Percentiles rank a stretch among this genome's conserved stretches.
Conservation (phyloP, 2,888 invertebrate species). For the Ceratothoa steindachneri region DNA sequence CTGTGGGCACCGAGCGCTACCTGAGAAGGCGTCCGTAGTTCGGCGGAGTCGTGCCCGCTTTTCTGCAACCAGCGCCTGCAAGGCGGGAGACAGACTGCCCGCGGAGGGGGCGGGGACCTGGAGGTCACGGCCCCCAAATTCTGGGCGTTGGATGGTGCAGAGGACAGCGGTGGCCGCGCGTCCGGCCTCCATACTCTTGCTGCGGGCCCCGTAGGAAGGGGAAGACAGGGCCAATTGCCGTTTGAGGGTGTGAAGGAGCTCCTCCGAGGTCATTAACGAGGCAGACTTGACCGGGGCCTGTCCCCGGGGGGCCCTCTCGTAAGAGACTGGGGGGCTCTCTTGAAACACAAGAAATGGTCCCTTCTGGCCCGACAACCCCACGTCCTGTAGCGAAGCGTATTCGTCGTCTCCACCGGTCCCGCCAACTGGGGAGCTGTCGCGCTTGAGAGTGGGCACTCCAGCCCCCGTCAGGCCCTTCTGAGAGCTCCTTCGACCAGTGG, state of each 20-base stretch:
- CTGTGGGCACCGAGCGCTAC: no score
- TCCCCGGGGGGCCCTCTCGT: slow-evolving; percentile 5
- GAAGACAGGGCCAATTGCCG: slow-evolving; percentile 44
- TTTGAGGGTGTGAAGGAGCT: slow-evolving; percentile 45
- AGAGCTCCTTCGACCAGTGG: not conserved
- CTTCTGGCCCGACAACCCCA: not conserved
- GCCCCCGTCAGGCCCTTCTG: not conserved
- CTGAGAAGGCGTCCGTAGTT: slow-evolving; percentile 45
- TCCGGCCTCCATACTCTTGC: slow-evolving; percentile 46
- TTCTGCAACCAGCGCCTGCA: slow-evolving; percentile 44
- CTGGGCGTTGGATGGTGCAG: not conserved
- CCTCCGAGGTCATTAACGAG: slow-evolving; percentile 42
- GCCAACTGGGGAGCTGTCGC: not conserved
- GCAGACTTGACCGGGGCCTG: slow-evolving; percentile 39
- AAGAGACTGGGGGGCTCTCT: not conserved
- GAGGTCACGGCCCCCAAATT: not conserved
- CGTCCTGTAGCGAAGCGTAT: slow-evolving; percentile 41
- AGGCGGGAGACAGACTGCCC: slow-evolving; percentile 36
- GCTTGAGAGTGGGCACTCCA: not conserved
- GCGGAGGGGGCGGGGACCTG: not conserved
- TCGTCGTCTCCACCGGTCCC: no score
- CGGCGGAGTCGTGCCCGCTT: slow-evolving; percentile 42
- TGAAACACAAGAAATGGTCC: not conserved
- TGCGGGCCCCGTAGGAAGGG: slow-evolving; percentile 31
- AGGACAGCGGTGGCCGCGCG: slow-evolving; percentile 31